Evolutionary conservation across 2,113 vertebrate genomes (phyloP), one percentile per base, ranked within the genome.

Genomic region (Mesoclemmys tuberculata): DNA sequence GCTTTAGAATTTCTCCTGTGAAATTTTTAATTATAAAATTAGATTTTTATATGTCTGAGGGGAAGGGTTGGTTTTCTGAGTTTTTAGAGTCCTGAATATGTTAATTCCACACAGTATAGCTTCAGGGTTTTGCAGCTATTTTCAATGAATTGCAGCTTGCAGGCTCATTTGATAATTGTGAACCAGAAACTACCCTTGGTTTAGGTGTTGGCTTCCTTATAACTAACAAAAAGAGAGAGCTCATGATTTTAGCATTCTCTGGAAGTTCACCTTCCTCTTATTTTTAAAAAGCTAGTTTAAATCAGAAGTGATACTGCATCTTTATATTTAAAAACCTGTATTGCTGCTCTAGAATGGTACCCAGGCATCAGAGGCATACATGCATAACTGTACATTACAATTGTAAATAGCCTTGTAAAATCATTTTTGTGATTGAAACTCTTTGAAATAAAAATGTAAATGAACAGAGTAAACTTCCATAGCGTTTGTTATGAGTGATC

Each of bases 301-400:
- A 98, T 96, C 94, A 97, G 96, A 98, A 97, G 95, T 95, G 94
- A 97, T 97, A 94, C 94, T 95, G 94, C 97, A 97, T 98, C 97
- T 98, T 98, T 98, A 97, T 97, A 97, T 97, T 97, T 98, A 97
- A 98, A 92, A 97, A 96, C 93, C 87, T 93, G 93, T 97, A 97
- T 96, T 98, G 98, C 98, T 98, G 98, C 98, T 98, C 97, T 97
- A 97, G 96, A 98, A 98, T 97, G 98, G 98, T 98, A 98, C 98
- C 98, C 97, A 96, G 92, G 97, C 98, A 98, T 98, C 97, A 97
- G 95, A 98, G 93, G 97, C 98, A 98, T 95, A 98, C 97, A 95
- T 97, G 95, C 97, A 93, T 95, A 97, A 97, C 90, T 98, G 98
- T 98, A 98, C 96, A 98, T 97, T 97, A 98, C 92, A 95, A 94